Evolutionary conservation across 2,888 invertebrate species (phyloP).

Genomic region (Nematopogon swammerdamellus): DNA sequence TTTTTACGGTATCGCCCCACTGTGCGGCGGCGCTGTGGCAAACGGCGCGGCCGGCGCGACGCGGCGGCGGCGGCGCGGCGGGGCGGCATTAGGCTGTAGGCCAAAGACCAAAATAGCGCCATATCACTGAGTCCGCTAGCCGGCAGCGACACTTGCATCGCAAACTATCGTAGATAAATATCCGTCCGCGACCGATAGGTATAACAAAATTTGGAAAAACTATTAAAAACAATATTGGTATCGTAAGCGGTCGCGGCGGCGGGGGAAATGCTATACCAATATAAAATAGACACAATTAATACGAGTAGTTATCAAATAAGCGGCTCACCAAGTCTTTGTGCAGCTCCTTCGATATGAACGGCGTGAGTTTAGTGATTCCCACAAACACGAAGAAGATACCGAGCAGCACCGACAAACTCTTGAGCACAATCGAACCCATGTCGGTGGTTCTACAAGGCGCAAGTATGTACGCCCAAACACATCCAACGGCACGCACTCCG

Average conservation of each 20-base stretch:
- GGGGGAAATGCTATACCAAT: conserved; percentile 1
- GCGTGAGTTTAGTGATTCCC: conserved; percentile 88
- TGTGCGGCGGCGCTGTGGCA: too few species aligned
- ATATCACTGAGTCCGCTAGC: not conserved
- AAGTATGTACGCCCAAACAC: not conserved
- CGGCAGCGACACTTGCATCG: too few species aligned
- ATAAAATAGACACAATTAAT: too few species aligned
- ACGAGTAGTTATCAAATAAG: too few species aligned
- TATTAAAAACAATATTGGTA: not conserved
- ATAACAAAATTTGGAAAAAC: conserved; percentile 9
- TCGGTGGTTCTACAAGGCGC: not conserved
- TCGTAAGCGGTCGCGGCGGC: not conserved
- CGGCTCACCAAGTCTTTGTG: conserved; percentile 91
- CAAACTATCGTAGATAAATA: not conserved
- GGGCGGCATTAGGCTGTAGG: conserved; percentile 45
- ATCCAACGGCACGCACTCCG: conserved; percentile 3
- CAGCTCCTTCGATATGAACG: conserved; percentile 88
- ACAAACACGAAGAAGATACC: conserved; percentile 95
- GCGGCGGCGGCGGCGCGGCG: too few species aligned
- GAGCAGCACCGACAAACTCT: conserved; percentile 85
- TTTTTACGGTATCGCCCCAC: too few species aligned
- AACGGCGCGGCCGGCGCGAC: too few species aligned
- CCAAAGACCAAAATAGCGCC: conserved; percentile 52
- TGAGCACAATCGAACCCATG: conserved; percentile 80
- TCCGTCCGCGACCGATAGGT: not conserved